Conservation (phyloP, 1,140 invertebrate genomes). For the Orchestia grillus region DNA sequence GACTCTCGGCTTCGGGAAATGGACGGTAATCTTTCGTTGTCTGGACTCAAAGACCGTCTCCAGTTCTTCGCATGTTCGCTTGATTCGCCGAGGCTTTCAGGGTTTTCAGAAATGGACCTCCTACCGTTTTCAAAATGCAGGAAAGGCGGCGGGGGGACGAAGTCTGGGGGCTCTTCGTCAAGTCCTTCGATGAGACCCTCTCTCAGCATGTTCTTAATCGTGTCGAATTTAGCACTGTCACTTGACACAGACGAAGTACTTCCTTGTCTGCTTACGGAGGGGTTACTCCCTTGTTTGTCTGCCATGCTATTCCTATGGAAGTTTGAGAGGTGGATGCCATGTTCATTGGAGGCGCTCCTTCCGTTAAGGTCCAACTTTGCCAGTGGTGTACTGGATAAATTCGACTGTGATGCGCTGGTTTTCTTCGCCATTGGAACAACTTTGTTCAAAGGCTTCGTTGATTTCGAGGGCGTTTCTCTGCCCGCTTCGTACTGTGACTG, state of each 20-base stretch:
- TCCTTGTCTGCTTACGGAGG: conserved; percentile 50
- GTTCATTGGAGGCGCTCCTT: background rate
- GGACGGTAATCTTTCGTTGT: conserved; percentile 60
- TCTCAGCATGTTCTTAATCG: conserved; percentile 81
- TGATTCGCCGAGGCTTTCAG: conserved; percentile 59
- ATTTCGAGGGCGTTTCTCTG: conserved; percentile 55
- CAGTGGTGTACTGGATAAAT: background rate
- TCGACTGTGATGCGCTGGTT: background rate
- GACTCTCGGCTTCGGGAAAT: conserved; percentile 58
- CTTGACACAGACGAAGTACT: conserved; percentile 60
- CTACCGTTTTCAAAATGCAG: conserved; percentile 59
- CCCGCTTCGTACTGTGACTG: conserved; percentile 59
- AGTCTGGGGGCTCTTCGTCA: conserved; percentile 74
- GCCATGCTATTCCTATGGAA: background rate
- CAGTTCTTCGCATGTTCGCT: conserved; percentile 54
- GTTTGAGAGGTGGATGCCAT: background rate
- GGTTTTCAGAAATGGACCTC: conserved; percentile 57
- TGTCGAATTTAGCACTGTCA: conserved; percentile 80
- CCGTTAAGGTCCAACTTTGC: background rate
- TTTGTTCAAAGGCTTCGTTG: conserved; percentile 32
- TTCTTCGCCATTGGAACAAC: background rate
- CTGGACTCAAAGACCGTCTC: conserved; percentile 31
- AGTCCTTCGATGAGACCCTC: conserved; percentile 77
- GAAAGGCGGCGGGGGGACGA: conserved; percentile 74
- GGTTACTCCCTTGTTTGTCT: background rate